Base-by-base conservation (phyloP, 2,797 vertebrate genomes). In the Sphaeramia orbicularis region DNA sequence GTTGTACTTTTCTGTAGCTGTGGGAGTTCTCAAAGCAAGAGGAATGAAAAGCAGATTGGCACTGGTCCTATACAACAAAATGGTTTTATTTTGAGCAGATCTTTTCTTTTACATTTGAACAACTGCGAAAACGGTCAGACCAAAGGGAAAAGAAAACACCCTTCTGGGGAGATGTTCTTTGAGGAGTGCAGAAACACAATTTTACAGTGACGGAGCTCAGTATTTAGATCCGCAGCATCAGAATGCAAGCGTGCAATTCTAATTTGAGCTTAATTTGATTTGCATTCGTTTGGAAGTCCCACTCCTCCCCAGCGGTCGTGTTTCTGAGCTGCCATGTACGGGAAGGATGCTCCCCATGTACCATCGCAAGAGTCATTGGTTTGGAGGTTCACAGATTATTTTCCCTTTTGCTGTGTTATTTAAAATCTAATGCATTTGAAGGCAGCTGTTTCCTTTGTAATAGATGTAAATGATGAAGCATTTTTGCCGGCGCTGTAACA, bases 241-340 rank as follows among this genome's bases (percentile, higher is more conserved):
- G 68, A 84, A 76, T 75, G 79, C 70, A 70, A 70, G 76, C 67
- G 10, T 86, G 72, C 75, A 61, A 43, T 85, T 88, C 49, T 76
- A 71, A 80, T 88, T 84, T 75, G 16, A n/a, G 41, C 62, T 86
- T 88, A 80, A 88, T 89, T 89, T 85, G 77, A 90, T 90, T 91
- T 89, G 80, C 65, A 71, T 84, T 84, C 51, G 44, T 73, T 80
- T 78, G 69, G 71, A 78, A 72, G 56, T 79, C 44, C 59, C 45
- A 55, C 48, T 78, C 61, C 72, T 80, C 71, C 71, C 63, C 41
- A 15, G 52, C 74, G 78, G 45, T 52, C 32, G 2, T 64, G 44
- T 57, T 48, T 53, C 67, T 59, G 62, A 80, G 65, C 65, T 49
- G 48, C 54, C 52, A 30, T 71, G 52, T 38, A 66, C n/a, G 48